Conservation (phyloP, 2,797 vertebrate species). For the Melanotaenia maccullochi region DNA sequence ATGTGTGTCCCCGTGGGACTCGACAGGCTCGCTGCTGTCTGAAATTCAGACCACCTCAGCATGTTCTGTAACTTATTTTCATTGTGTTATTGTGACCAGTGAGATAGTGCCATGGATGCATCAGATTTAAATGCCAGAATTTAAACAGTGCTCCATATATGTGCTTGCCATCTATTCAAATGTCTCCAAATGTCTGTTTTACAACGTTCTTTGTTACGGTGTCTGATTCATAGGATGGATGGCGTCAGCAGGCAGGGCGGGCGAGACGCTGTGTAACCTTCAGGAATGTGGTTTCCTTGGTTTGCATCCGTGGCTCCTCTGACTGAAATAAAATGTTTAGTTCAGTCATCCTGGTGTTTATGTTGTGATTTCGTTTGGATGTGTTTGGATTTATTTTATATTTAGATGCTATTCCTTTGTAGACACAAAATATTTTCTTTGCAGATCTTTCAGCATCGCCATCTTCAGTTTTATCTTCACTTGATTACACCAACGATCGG, state of each 20-base stretch:
- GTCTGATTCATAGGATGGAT: slow-evolving; percentile 11
- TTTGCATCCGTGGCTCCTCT: slow-evolving; percentile 30
- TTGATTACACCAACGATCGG: not conserved
- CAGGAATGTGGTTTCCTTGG: slow-evolving; percentile 26
- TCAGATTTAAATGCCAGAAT: slow-evolving; percentile 40
- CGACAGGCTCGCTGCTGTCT: slow-evolving; percentile 74
- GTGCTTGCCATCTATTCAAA: slow-evolving; percentile 18
- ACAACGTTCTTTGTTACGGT: slow-evolving; percentile 38
- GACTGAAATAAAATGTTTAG: slow-evolving; percentile 62
- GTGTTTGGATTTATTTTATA: no score
- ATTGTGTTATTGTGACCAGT: slow-evolving; percentile 48
- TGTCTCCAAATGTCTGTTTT: slow-evolving; percentile 41
- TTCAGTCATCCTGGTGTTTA: slow-evolving; percentile 27
- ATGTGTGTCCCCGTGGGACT: slow-evolving; percentile 76
- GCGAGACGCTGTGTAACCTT: slow-evolving; percentile 6
- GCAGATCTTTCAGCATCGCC: no score
- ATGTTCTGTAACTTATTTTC: slow-evolving; percentile 72
- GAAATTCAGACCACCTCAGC: slow-evolving; percentile 80
- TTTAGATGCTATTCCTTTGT: no score
- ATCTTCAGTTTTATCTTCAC: not conserved
- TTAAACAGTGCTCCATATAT: slow-evolving; percentile 24
- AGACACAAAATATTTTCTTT: no score
- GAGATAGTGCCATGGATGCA: slow-evolving; percentile 20
- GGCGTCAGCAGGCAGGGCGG: not conserved
- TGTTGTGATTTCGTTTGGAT: not conserved